Evolutionary conservation across 2,888 invertebrate species (phyloP), one percentile per base, ranked within the genome.

Genomic region (Eupithecia pulchellata): DNA sequence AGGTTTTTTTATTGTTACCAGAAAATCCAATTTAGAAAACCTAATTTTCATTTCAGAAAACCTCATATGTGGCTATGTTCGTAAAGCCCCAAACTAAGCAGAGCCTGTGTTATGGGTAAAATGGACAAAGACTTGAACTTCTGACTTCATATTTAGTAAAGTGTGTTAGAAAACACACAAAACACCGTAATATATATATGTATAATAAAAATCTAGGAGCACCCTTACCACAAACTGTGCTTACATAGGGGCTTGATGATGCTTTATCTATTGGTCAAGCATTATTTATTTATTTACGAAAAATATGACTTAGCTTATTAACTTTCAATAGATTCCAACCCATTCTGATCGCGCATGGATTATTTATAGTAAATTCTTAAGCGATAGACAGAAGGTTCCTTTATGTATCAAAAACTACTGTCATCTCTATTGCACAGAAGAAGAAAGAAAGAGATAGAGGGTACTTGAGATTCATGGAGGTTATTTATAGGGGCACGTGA

Each of bases 401-500:
- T 32, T 29, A 60, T 32, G n/a, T 32, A 29, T 60, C 29, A 60
- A 60, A 60, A 29, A 30, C 17, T 32, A 32, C 11, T n/a, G 60
- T 11, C 60, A 60, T 71, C 64, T 66, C 64, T 55, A 42, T 68
- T 61, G 29, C 25, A 27, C 6, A 52, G 52, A 30, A 29, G 36
- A 13, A 30, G 57, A 57, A 8, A 64, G 66, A 66, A 36, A 66
- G 60, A 58, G 68, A 69, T 58, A 27, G 67, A 13, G n/a, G 4
- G 34, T 61, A 32, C 66, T 71, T 66, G 36, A 62, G 72, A 71
- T 72, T 75, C 74, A 73, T 74, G 14, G 64, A n/a, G 61, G 69
- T 77, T 72, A 71, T 75, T 74, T 77, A 77, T 74, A 58, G 58
- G 42, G 42, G 66, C 25, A 74, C 77, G 77, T 77, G 77, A 77